These are phyloP conservation scores for Pelobates fuscus DNA, from an alignment of 2,113 vertebrate genomes.

Conservation along the genomic window DNA sequence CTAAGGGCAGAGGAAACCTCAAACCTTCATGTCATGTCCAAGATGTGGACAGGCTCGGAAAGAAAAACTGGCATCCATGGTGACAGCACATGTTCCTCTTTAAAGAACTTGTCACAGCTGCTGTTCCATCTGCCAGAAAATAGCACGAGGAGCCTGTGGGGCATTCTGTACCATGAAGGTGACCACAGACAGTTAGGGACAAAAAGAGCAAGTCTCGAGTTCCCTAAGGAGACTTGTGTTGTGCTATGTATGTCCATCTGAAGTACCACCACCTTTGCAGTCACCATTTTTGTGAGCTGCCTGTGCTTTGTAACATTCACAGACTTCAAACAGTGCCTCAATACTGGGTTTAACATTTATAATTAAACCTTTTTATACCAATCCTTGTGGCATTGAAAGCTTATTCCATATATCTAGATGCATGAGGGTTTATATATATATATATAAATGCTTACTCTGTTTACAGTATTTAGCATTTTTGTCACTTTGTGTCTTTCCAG, in stretches of 20 bases:
- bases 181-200: constrained; percentile 14
- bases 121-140: constrained; percentile 31
- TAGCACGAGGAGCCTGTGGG: constrained; percentile 27
- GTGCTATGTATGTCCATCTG: constrained; percentile 3
- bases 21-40: constrained; percentile 22
- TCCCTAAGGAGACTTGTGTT: constrained; percentile 32
- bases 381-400: too few species aligned
- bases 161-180: constrained; percentile 24
- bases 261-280: constrained; percentile 41
- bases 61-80: constrained; percentile 23
- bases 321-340: constrained; percentile 1
- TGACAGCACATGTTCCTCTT: constrained; percentile 26
- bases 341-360: too few species aligned
- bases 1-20: constrained; percentile 18
- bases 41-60: constrained; percentile 9
- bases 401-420: too few species aligned
- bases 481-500: too few species aligned
- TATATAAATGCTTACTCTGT: too few species aligned
- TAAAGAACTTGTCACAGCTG: constrained; percentile 25
- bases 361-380: too few species aligned
- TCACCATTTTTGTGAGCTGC: background rate
- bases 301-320: background rate
- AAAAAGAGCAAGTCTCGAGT: constrained; percentile 25
- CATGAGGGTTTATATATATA: too few species aligned
- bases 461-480: too few species aligned